Conservation (phyloP, 2,113 vertebrate species). For the Thalassoma bifasciatum region DNA sequence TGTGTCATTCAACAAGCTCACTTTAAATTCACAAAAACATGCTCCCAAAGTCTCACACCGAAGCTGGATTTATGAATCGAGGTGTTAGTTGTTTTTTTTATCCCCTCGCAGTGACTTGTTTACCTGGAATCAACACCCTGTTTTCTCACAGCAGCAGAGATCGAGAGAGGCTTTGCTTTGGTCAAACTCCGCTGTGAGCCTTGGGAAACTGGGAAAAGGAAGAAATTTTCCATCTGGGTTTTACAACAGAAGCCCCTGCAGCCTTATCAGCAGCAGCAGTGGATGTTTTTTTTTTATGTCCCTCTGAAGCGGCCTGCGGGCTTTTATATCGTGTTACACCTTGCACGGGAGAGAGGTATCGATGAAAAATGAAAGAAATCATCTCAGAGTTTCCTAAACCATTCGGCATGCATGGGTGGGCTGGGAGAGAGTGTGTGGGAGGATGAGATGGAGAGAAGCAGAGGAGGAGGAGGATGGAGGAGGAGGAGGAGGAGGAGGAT, state of each 20-base stretch:
- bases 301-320: constrained; percentile 1
- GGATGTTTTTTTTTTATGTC: neutral
- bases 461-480: constrained; percentile 5
- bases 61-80: no score
- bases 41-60: no score
- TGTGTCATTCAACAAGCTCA: no score
- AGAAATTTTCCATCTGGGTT: constrained; percentile 12
- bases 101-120: neutral
- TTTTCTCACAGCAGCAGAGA: neutral
- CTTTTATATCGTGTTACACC: neutral
- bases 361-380: constrained; percentile 3
- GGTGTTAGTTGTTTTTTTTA: no score
- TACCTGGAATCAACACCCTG: neutral
- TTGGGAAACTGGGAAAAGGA: neutral
- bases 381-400: constrained; percentile 28
- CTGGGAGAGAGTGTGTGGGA: constrained; percentile 37
- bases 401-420: constrained; percentile 29
- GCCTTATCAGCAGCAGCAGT: neutral
- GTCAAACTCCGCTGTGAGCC: neutral
- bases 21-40: no score
- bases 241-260: neutral
- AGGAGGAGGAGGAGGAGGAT: constrained; percentile 6
- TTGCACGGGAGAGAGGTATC: neutral
- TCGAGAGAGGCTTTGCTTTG: neutral
- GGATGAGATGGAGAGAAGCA: constrained; percentile 42